phyloP scores from a whole-genome alignment of 2,113 vertebrate species.

The Hassar affinis region DNA sequence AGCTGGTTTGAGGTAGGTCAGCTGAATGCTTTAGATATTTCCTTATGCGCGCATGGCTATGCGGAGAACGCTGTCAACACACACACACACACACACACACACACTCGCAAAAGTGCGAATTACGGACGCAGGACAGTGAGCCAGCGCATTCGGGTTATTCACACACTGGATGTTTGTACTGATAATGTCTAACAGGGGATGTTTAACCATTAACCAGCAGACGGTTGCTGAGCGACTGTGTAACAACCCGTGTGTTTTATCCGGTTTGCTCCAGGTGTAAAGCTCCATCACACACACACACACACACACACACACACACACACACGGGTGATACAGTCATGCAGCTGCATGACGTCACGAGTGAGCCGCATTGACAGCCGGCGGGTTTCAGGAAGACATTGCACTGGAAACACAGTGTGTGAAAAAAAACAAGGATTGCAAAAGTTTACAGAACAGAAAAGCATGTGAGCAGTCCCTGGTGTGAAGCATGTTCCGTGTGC shows the following conservation, averaged over 20 bases:
- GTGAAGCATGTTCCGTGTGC: not conserved
- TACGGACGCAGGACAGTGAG: not conserved
- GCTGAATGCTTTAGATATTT: not conserved
- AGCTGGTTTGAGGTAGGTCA: conserved; percentile 15
- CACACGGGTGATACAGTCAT: not conserved
- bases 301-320: too few species aligned
- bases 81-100: not conserved
- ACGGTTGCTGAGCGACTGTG: conserved; percentile 45
- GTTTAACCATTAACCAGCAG: conserved; percentile 19
- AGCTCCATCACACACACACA: conserved; percentile 1
- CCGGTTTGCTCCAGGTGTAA: conserved; percentile 19
- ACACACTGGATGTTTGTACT: not conserved
- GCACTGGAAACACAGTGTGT: not conserved
- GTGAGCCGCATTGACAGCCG: not conserved
- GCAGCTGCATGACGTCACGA: not conserved
- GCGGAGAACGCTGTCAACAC: not conserved
- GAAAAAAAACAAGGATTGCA: too few species aligned
- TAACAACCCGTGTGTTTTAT: conserved; percentile 17
- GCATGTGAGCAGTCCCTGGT: not conserved
- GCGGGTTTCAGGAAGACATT: not conserved
- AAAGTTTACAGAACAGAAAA: not conserved
- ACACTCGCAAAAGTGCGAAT: not conserved
- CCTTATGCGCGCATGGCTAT: not conserved
- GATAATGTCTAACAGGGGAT: conserved; percentile 35
- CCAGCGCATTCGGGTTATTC: not conserved